Conservation (phyloP, 1,140 invertebrate species). For the Ephestia elutella region DNA sequence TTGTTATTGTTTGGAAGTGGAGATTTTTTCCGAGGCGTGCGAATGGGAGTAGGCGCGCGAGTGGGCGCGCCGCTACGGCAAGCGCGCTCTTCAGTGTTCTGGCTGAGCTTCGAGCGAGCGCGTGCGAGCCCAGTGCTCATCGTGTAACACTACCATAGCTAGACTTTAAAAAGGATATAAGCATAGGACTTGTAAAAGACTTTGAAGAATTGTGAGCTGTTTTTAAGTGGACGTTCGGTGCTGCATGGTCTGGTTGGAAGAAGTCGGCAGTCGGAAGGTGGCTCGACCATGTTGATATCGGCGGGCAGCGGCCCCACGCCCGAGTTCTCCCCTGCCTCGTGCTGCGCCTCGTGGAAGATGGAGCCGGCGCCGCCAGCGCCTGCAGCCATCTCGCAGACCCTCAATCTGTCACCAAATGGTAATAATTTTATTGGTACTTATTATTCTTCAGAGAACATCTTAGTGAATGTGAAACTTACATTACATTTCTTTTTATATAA, state of each 20-base stretch:
- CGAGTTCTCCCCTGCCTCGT: slow-evolving; percentile 71
- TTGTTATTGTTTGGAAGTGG: slow-evolving; percentile 66
- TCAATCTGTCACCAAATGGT: slow-evolving; percentile 70
- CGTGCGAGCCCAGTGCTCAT: slow-evolving; percentile 50
- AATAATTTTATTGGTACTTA: slow-evolving; percentile 21
- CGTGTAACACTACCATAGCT: slow-evolving; percentile 32
- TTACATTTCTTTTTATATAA: no score
- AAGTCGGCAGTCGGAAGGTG: slow-evolving; percentile 34
- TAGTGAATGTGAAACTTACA: no score
- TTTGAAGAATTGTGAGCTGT: slow-evolving; percentile 33
- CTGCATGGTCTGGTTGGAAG: slow-evolving; percentile 39
- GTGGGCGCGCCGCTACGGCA: slow-evolving; percentile 67
- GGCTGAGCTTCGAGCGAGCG: slow-evolving; percentile 69
- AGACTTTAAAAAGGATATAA: background rate
- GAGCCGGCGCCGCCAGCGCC: slow-evolving; percentile 64
- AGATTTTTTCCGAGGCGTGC: slow-evolving; percentile 71
- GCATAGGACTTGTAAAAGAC: background rate
- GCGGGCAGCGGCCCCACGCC: slow-evolving; percentile 70
- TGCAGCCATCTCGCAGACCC: slow-evolving; percentile 55
- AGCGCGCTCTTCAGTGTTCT: slow-evolving; percentile 73
- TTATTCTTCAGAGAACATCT: background rate
- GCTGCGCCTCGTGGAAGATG: slow-evolving; percentile 74
- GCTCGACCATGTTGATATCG: slow-evolving; percentile 72
- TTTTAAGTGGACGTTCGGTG: slow-evolving; percentile 46
- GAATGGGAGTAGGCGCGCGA: slow-evolving; percentile 70